Percentiles rank a stretch among this genome's conserved stretches.
Conservation (phyloP, 2,888 invertebrate genomes). For the Drosophila neutralis region DNA sequence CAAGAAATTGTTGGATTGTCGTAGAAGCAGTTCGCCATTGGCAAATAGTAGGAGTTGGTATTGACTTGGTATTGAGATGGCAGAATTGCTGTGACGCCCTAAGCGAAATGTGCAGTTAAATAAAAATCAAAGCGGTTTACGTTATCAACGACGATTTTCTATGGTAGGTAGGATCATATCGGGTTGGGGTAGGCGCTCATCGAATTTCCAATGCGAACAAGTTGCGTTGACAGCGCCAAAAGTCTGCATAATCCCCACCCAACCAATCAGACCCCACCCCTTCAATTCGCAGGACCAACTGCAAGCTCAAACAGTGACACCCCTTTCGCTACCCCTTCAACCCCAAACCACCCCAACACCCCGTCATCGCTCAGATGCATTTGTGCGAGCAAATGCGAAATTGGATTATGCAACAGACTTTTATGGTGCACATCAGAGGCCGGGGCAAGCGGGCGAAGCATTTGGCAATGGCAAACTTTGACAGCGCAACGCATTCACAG, state of each 20-base stretch:
- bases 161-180: neutral
- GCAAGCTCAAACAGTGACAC: neutral
- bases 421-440: slow-evolving; percentile 68
- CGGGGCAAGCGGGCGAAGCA: slow-evolving; percentile 38
- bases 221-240: slow-evolving; percentile 71
- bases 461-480: slow-evolving; percentile 72
- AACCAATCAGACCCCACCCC: slow-evolving; percentile 5
- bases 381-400: slow-evolving; percentile 75
- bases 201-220: slow-evolving; percentile 54
- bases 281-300: slow-evolving; percentile 5
- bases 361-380: slow-evolving; percentile 51
- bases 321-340: neutral
- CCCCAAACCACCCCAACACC: neutral
- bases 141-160: slow-evolving; percentile 69
- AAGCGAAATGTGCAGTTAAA: slow-evolving; percentile 78
- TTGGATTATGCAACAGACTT: slow-evolving; percentile 80
- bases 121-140: slow-evolving; percentile 80
- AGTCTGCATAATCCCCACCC: slow-evolving; percentile 59
- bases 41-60: neutral
- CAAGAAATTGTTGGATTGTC: slow-evolving; percentile 48
- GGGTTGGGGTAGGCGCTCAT: slow-evolving; percentile 16
- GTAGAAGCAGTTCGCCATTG: slow-evolving; percentile 4
- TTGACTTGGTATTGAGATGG: neutral
- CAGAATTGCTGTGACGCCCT: slow-evolving; percentile 38
- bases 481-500: slow-evolving; percentile 60